Percentiles rank a stretch among this genome's conserved stretches.
phyloP scores from a whole-genome alignment of 2,113 vertebrate species.

The Numenius arquata region DNA sequence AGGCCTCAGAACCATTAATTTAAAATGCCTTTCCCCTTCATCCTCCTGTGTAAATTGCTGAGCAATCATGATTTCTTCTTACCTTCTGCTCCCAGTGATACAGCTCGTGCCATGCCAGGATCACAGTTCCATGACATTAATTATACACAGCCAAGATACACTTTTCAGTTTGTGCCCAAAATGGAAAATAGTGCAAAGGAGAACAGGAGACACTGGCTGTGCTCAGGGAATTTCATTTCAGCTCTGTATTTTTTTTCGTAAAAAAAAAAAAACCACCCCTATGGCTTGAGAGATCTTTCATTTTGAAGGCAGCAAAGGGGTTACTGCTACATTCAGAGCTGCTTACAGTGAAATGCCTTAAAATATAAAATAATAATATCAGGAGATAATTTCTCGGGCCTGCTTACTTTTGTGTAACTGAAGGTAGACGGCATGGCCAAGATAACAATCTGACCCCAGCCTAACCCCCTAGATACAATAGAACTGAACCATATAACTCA shows the following conservation, averaged over 20 bases:
- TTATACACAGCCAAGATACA: slow-evolving; percentile 64
- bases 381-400: background rate
- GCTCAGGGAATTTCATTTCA: slow-evolving; percentile 54
- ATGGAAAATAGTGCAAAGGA: slow-evolving; percentile 48
- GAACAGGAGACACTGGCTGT: background rate
- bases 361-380: background rate
- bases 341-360: slow-evolving; percentile 25
- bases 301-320: slow-evolving; percentile 53
- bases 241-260: background rate
- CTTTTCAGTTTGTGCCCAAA: slow-evolving; percentile 41
- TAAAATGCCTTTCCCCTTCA: slow-evolving; percentile 65
- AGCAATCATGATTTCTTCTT: slow-evolving; percentile 72
- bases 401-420: background rate
- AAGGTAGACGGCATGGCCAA: background rate
- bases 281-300: slow-evolving; percentile 34
- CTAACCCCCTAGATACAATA: background rate
- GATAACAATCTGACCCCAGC: slow-evolving; percentile 14
- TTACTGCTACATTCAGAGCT: slow-evolving; percentile 2
- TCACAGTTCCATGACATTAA: slow-evolving; percentile 75
- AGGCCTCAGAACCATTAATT: slow-evolving; percentile 71
- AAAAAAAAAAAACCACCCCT: background rate
- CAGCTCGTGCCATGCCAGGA: slow-evolving; percentile 58
- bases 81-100: slow-evolving; percentile 68
- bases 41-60: slow-evolving; percentile 66
- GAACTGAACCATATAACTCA: background rate